A percentile compares a stretch with the other conserved stretches of the same genome.
Evolutionary conservation across 1,140 invertebrate genomes (phyloP).

Genomic region (Euura saliciscinereae): DNA sequence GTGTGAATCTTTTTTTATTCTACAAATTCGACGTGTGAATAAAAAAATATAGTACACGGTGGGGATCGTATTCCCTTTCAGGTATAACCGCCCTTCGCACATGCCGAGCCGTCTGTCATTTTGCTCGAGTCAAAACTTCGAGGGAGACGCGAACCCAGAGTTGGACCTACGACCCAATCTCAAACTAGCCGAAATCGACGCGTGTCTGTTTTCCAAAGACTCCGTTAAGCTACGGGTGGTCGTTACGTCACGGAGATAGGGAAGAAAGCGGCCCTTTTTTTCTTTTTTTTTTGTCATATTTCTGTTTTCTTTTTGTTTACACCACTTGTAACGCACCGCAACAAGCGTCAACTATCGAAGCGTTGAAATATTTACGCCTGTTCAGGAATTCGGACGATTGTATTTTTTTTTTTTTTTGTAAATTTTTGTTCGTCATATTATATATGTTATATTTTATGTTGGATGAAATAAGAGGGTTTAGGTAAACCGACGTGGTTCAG

Average conservation of each 20-base stretch:
- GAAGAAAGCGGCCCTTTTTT: neutral
- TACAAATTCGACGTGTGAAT: constrained; percentile 9
- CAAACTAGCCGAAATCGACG: neutral
- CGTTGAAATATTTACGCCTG: too few species aligned
- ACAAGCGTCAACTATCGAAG: too few species aligned
- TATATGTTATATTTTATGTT: too few species aligned
- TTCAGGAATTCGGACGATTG: too few species aligned
- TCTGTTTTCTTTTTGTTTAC: too few species aligned
- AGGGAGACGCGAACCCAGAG: neutral
- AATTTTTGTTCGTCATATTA: too few species aligned
- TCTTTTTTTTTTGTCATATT: neutral
- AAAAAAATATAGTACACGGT: neutral
- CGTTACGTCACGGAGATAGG: constrained; percentile 2
- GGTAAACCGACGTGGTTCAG: too few species aligned
- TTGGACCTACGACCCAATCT: neutral
- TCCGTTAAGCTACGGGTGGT: neutral
- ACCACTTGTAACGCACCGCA: too few species aligned
- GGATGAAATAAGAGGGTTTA: too few species aligned
- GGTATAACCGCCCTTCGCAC: neutral
- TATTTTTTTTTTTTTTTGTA: too few species aligned
- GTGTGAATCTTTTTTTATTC: too few species aligned
- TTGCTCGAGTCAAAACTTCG: neutral
- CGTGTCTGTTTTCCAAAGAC: neutral
- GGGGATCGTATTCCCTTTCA: neutral
- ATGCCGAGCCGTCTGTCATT: constrained; percentile 3